Evolutionary conservation across 2,888 invertebrate genomes (phyloP).

Genomic region (Apamea anceps): DNA sequence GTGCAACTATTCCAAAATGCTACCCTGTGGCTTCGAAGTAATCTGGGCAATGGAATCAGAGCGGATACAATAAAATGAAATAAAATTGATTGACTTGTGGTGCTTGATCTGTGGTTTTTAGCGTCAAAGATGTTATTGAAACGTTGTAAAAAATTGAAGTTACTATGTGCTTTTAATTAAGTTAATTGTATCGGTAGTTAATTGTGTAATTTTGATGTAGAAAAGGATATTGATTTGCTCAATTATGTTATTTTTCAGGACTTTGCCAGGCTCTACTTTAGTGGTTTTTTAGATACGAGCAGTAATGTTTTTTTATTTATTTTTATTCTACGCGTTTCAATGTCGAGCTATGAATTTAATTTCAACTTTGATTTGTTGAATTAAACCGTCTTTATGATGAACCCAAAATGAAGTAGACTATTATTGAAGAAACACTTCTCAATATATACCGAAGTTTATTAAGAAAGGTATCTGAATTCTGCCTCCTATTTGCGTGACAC

Average conservation of each 20-base stretch:
- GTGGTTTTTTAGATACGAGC: not conserved
- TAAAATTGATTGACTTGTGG: slow-evolving; percentile 46
- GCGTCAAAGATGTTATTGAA: slow-evolving; percentile 29
- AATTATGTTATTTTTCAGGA: not conserved
- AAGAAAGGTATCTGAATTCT: not conserved
- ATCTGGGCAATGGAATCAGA: slow-evolving; percentile 55
- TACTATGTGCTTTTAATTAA: slow-evolving; percentile 29
- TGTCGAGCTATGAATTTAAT: not conserved
- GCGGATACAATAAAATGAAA: slow-evolving; percentile 63
- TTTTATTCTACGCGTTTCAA: not conserved
- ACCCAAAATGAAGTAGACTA: not conserved
- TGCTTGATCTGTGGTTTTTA: slow-evolving; percentile 41
- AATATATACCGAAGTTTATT: not conserved
- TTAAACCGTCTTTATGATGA: not conserved
- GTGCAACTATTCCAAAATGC: slow-evolving; percentile 70
- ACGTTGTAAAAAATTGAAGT: slow-evolving; percentile 22
- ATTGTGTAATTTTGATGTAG: not conserved
- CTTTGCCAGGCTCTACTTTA: not conserved
- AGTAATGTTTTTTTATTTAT: not conserved
- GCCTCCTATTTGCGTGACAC: not conserved
- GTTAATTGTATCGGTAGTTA: slow-evolving; percentile 19
- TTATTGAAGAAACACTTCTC: not conserved
- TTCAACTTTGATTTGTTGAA: not conserved
- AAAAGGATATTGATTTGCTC: too few relatives aligned
- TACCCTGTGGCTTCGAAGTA: slow-evolving; percentile 45